Evolutionary conservation across 2,797 vertebrate genomes (phyloP), one percentile per base, ranked within the genome.

Genomic region (Syngnathus rostellatus): DNA sequence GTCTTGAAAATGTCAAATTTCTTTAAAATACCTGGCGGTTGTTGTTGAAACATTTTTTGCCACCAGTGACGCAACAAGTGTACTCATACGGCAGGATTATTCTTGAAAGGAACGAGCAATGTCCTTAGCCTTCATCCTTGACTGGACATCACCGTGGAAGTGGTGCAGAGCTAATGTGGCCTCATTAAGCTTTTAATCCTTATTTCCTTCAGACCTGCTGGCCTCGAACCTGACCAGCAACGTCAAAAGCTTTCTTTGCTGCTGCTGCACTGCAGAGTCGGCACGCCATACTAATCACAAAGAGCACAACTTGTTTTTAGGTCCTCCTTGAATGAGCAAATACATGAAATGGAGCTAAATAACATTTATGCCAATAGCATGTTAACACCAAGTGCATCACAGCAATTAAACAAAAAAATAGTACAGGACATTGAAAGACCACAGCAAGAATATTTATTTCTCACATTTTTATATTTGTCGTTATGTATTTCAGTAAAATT

Each of bases 121-220:
- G 37, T 31, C 31, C 37, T 43, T 6, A n/a, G 39, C n/a, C 43
- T 41, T 41, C 59, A 41, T 60, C 58, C 40, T 60, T 40, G 9
- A 21, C 40, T 61, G 40, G 39, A 23, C 60, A 23, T 59, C 16
- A 10, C 4, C n/a, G 55, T 66, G 55, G 53, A 57, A 66, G 68
- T 81, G 76, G 72, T 68, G 76, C 67, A 8, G 68, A 78, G 76
- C 77, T 79, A 80, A 83, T 71, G 73, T 9, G 68, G 21, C 81
- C 70, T 74, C 69, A 38, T 81, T 84, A 83, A 83, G 82, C 83
- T 74, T 39, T 81, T 86, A 85, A 87, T 85, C 85, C 82, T 58
- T 63, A 23, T 83, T 83, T 85, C 75, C 77, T 73, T 5, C 39
- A 21, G 59, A 75, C 75, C 77, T 9, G 50, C 69, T 62, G 77